Percentiles rank a stretch among this genome's conserved stretches.
Conservation (phyloP, 2,797 vertebrate genomes). For the Lagocephalus sceleratus region DNA sequence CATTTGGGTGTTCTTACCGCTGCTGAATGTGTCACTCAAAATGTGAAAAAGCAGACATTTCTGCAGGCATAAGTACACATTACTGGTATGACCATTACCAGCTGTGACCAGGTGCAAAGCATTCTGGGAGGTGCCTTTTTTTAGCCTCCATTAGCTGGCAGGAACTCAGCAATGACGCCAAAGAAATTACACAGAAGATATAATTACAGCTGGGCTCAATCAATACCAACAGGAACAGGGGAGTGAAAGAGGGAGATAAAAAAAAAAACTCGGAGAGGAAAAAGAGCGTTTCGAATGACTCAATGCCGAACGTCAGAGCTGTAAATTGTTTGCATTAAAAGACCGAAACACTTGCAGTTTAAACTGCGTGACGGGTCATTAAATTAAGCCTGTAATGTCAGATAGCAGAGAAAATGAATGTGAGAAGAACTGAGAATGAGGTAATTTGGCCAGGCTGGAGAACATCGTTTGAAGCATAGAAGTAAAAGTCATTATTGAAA, state of each 20-base stretch:
- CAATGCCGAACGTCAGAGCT: slow-evolving; percentile 52
- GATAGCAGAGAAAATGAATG: slow-evolving; percentile 22
- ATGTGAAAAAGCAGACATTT: slow-evolving; percentile 17
- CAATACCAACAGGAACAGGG: slow-evolving; percentile 59
- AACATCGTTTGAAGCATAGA: neutral
- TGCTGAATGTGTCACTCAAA: slow-evolving; percentile 6
- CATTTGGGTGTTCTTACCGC: slow-evolving; percentile 9
- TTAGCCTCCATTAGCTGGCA: slow-evolving; percentile 62
- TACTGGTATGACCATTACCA: slow-evolving; percentile 30
- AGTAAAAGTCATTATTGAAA: too few relatives aligned
- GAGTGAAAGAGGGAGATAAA: slow-evolving; percentile 42
- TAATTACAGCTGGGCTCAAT: slow-evolving; percentile 70
- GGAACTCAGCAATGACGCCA: slow-evolving; percentile 59
- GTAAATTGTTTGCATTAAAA: slow-evolving; percentile 42
- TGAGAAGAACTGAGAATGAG: slow-evolving; percentile 30
- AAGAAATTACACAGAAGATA: slow-evolving; percentile 67
- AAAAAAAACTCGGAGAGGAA: slow-evolving; percentile 41
- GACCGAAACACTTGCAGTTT: slow-evolving; percentile 26
- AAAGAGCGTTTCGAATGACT: slow-evolving; percentile 48
- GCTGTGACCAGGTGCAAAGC: slow-evolving; percentile 55
- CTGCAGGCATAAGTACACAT: slow-evolving; percentile 25
- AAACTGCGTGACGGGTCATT: slow-evolving; percentile 20
- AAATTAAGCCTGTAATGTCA: slow-evolving; percentile 8
- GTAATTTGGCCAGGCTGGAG: slow-evolving; percentile 16
- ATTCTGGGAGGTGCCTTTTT: slow-evolving; percentile 56